phyloP scores from a whole-genome alignment of 2,888 invertebrate genomes.

The Trachelus stipa region DNA sequence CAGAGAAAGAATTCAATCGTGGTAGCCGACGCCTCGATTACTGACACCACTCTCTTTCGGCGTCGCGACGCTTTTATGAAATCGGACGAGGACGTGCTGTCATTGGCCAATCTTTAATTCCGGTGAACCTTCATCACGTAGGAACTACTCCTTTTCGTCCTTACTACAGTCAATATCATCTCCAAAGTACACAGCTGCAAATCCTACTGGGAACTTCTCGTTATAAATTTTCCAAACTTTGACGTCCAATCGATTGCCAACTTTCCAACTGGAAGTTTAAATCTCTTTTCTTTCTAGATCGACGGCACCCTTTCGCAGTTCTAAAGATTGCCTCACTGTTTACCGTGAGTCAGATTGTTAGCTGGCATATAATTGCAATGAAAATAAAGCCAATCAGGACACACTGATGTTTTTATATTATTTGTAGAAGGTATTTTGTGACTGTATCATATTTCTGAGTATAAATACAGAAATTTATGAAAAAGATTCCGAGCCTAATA shows the following conservation, averaged over 20 bases:
- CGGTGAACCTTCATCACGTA: neutral
- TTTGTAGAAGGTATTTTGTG: neutral
- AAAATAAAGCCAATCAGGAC: neutral
- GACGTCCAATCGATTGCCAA: conserved; percentile 48
- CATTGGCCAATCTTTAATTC: neutral
- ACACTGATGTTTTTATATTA: neutral
- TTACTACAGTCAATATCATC: conserved; percentile 55
- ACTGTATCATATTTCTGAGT: neutral
- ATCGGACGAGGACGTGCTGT: neutral
- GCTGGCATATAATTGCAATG: neutral
- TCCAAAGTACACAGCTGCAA: conserved; percentile 53
- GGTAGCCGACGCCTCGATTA: neutral
- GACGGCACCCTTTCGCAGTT: conserved; percentile 37
- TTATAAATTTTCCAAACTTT: conserved; percentile 46
- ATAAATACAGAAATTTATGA: neutral
- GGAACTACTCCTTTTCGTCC: conserved; percentile 4
- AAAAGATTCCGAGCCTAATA: neutral
- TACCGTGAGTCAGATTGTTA: neutral
- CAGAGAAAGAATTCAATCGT: neutral
- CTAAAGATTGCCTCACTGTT: neutral
- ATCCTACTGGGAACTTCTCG: conserved; percentile 37
- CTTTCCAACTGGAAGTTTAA: conserved; percentile 46
- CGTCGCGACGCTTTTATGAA: neutral
- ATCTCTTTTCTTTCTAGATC: conserved; percentile 59
- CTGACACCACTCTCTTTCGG: neutral